Conservation (phyloP, 2,888 invertebrate genomes). For the Pollenia amentaria region DNA sequence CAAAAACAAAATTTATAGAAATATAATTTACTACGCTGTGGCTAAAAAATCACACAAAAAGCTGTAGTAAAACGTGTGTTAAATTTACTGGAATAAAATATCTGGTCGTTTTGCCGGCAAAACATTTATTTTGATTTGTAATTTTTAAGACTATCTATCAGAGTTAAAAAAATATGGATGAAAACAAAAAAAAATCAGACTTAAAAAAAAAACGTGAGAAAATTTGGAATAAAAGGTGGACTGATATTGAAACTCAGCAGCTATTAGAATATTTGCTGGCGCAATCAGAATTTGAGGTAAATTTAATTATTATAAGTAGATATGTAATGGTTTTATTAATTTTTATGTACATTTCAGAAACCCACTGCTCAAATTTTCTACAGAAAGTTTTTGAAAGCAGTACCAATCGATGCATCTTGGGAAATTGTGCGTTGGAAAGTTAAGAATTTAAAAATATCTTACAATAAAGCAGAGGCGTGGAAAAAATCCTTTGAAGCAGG, state of each 20-base stretch:
- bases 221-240: slow-evolving; percentile 22
- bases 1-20: too few relatives aligned
- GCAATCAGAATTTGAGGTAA: slow-evolving; percentile 27
- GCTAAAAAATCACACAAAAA: too few relatives aligned
- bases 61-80: too few relatives aligned
- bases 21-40: too few relatives aligned
- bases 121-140: too few relatives aligned
- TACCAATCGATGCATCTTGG: slow-evolving; percentile 12
- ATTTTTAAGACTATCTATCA: too few relatives aligned
- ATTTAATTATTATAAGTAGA: background rate
- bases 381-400: slow-evolving; percentile 2
- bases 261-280: slow-evolving; percentile 29
- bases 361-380: slow-evolving; percentile 44
- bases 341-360: background rate
- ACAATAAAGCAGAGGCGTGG: background rate
- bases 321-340: background rate
- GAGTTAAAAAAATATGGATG: too few relatives aligned
- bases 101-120: too few relatives aligned
- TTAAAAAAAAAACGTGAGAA: background rate
- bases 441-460: slow-evolving; percentile 22
- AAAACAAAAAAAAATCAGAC: too few relatives aligned
- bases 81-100: too few relatives aligned
- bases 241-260: background rate
- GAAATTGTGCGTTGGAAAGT: slow-evolving; percentile 25
- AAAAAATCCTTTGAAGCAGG: background rate